These are phyloP conservation scores for Dryoscopus gambensis DNA, from an alignment of 2,113 vertebrate genomes.

Conservation along the genomic window DNA sequence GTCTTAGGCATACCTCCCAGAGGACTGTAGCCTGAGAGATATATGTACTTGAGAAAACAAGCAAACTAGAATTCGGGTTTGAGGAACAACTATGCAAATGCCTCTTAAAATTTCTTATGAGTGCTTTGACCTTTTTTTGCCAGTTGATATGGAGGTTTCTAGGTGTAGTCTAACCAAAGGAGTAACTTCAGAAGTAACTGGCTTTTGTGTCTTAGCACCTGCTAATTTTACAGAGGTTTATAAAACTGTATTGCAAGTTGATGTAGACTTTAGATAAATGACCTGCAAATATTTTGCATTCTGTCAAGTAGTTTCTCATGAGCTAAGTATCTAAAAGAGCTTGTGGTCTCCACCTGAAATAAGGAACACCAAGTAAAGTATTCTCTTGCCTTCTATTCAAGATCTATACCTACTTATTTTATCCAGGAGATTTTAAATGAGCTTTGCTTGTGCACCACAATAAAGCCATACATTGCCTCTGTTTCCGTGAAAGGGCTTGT, in stretches of 20 bases:
- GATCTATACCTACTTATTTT: background rate
- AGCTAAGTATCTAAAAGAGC: background rate
- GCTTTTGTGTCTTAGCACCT: background rate
- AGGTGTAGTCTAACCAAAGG: background rate
- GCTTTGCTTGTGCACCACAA: fast-evolving
- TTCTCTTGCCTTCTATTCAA: background rate
- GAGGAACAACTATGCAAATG: background rate
- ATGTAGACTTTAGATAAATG: background rate
- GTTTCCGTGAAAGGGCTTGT: background rate
- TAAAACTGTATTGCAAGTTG: background rate
- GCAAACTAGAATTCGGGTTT: background rate
- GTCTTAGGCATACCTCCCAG: background rate
- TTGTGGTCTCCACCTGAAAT: background rate
- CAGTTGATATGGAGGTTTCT: background rate
- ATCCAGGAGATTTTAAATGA: background rate
- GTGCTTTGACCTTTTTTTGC: background rate
- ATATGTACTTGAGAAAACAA: background rate
- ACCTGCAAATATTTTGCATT: background rate
- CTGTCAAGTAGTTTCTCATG: background rate
- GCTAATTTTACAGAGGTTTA: background rate
- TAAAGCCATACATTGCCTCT: background rate
- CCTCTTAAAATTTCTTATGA: background rate
- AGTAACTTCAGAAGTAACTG: background rate
- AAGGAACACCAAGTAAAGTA: background rate
- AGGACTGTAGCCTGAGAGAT: background rate